Base-by-base conservation (phyloP, 1,140 invertebrate genomes). In the Macrotrachela quadricornifera region DNA sequence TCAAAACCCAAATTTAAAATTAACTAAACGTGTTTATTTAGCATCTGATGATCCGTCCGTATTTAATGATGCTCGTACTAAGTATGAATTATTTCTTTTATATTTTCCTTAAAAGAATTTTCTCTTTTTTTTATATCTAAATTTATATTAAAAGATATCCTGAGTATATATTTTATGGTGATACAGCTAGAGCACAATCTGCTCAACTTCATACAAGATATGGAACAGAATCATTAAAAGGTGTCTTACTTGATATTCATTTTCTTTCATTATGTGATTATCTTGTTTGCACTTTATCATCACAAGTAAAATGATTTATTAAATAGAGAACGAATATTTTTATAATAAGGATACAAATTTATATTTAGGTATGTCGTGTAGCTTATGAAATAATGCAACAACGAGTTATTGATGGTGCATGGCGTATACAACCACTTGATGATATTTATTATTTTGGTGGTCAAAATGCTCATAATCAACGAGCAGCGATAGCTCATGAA, bases 371-470 rank as follows among this genome's bases (percentile, higher is more conserved):
- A 17, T 94, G 88, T 63, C 78, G 88, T 17, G 79, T 94, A 6
- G 88, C 87, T 0, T 96, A 94, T 68, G 90, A 96, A 71, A 78
- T 95, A 51, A 94, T 94, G 85, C 88, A 92, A 68, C 80, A 80
- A 1, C 75, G 82, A 59, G 77, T 84, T 60, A 75, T 78, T 14
- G 86, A 94, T 72, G 85, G 84, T 0, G 77, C 85, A 0, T 66
- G 79, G 58, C 75, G 76, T 50, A 92, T 86, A 67, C 76, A 79
- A 57, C 92, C 87, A 3, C 73, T 96, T 30, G 90, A 96, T 69
- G 90, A 95, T 66, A 84, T 92, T 60, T 95, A 91, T 71, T 96
- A 95, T 69, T 94, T 85, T 67, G 88, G 88, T n/a, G 88, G 90
- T 2, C 88, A 94, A 73, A 83, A 81, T 70, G 76, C 80, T 21